Base-by-base conservation (phyloP, 2,888 invertebrate species). In the Coleophora flavipennella region DNA sequence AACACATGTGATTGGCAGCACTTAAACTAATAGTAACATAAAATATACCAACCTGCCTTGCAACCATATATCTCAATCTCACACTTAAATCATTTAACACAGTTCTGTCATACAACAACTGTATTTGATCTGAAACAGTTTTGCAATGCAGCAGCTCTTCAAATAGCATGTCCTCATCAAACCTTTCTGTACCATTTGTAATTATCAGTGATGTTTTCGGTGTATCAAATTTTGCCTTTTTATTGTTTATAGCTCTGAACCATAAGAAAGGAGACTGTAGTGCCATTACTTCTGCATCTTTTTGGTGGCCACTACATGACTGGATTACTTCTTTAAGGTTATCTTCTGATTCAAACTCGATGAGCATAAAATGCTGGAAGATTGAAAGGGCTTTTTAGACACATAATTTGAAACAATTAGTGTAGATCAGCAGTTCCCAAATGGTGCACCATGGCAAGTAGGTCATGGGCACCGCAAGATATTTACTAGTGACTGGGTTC, bases 21-120 rank as follows among this genome's bases (percentile, higher is more conserved):
- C 8, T 29, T 20, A 20, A 28, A n/a, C 13, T 31, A 20, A 32
- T 10, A 33, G n/a, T n/a, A n/a, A n/a, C n/a, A n/a, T n/a, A n/a
- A n/a, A n/a, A n/a, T n/a, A 28, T n/a, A 38, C 14, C 27, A 34
- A 85, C 85, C 79, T 92, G 92, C 49, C 88, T 71, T 1, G 93
- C 93, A 2, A 92, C 91, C 51, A 93, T 74, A 68, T 91, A 96
- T 44, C 96, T 85, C 49, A 96, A 67, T 38, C 95, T 85, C 1
- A 85, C 77, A 10, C 92, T 92, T 13, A 93, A 66, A 53, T 96
- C 95, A 66, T 90, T 90, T 27, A 95, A 67, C 48, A 83, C 86
- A 2, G 91, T 90, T 20, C 63, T 62, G 32, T 88, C 67, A 64
- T 92, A 86, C 12, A 95, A 62, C 13, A 76, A 38, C 35, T 77